phyloP scores from a whole-genome alignment of 2,113 vertebrate species.

The Gasterosteus nipponicus region DNA sequence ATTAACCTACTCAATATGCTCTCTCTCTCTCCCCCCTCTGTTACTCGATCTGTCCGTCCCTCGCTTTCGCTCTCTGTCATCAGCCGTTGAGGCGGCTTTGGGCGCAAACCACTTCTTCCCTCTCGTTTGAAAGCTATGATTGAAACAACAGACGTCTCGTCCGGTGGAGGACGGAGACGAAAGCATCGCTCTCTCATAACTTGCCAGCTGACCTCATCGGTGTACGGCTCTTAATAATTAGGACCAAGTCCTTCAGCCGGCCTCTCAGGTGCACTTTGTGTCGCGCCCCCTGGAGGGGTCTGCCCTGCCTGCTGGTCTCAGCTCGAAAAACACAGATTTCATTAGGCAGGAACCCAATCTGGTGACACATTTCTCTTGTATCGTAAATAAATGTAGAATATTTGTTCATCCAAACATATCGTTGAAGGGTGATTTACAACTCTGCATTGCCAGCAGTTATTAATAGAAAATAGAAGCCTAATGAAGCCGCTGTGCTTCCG shows the following conservation, averaged over 20 bases:
- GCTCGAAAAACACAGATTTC: constrained; percentile 7
- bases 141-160: constrained; percentile 76
- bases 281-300: constrained; percentile 13
- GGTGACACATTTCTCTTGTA: constrained; percentile 1
- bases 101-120: constrained; percentile 63
- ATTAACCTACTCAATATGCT: constrained; percentile 66
- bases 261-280: constrained; percentile 18
- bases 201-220: constrained; percentile 63
- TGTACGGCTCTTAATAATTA: constrained; percentile 51
- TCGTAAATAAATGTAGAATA: constrained; percentile 2
- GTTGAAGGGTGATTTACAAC: constrained; percentile 24
- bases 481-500: constrained; percentile 30
- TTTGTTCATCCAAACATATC: background rate
- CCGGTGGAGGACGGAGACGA: constrained; percentile 60
- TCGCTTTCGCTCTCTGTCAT: constrained; percentile 57
- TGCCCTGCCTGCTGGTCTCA: constrained; percentile 1
- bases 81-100: constrained; percentile 56
- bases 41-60: constrained; percentile 31
- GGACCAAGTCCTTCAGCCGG: constrained; percentile 35
- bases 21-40: constrained; percentile 43
- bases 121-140: constrained; percentile 69
- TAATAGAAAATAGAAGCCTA: constrained; percentile 32
- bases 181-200: constrained; percentile 60
- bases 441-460: constrained; percentile 10
- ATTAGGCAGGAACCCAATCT: background rate